Conservation (phyloP, 1,140 invertebrate genomes). For the Bradynema listronoti region DNA sequence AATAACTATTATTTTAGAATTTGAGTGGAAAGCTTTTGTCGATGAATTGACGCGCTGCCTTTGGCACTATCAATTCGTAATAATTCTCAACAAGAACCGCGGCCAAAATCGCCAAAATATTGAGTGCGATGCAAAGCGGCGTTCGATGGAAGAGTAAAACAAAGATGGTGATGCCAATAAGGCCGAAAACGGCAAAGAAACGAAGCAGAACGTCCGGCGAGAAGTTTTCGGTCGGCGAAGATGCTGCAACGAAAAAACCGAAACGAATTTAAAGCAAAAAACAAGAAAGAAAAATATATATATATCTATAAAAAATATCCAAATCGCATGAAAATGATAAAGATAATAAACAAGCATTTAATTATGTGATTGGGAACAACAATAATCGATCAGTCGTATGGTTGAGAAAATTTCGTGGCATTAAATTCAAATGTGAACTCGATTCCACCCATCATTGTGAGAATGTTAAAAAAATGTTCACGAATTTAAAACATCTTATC, state of each 20-base stretch:
- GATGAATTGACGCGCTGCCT: neutral
- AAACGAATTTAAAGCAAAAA: conserved; percentile 5
- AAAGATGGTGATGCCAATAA: conserved; percentile 41
- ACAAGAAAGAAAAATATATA: conserved; percentile 2
- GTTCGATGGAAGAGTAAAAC: conserved; percentile 38
- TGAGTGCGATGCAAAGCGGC: conserved; percentile 27
- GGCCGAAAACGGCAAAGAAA: conserved; percentile 39
- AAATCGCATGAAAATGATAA: conserved; percentile 8
- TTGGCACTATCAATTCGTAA: conserved; percentile 4
- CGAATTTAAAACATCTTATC: too few species aligned
- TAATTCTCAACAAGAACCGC: conserved; percentile 38
- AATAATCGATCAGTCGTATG: neutral
- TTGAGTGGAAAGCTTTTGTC: neutral
- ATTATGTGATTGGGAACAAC: conserved; percentile 5
- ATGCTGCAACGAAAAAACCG: conserved; percentile 36
- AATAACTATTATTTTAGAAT: neutral
- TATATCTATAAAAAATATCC: conserved; percentile 14
- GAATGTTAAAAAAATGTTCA: too few species aligned
- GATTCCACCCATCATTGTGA: too few species aligned
- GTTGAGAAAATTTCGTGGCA: too few species aligned
- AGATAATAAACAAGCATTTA: neutral
- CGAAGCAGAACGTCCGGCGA: conserved; percentile 44
- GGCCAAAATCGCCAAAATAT: conserved; percentile 28
- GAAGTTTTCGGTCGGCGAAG: conserved; percentile 21
- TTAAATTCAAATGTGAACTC: too few species aligned